phyloP scores from a whole-genome alignment of 2,888 invertebrate genomes.

The Allophyes oxyacanthae region DNA sequence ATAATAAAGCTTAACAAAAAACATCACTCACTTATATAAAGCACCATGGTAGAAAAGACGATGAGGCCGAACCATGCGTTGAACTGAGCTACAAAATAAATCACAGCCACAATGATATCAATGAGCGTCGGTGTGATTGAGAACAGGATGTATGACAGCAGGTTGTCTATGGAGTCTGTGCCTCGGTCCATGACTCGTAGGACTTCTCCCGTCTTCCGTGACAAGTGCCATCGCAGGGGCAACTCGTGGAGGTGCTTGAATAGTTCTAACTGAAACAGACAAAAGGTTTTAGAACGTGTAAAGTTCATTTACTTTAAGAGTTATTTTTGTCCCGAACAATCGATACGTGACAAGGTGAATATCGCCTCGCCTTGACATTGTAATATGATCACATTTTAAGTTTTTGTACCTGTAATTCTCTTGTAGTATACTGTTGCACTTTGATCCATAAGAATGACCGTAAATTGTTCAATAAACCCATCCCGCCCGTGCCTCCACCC shows the following conservation, averaged over 20 bases:
- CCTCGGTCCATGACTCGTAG: slow-evolving; percentile 99
- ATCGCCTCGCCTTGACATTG: too few relatives aligned
- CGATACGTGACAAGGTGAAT: too few relatives aligned
- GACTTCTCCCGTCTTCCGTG: slow-evolving; percentile 99
- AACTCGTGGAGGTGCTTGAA: slow-evolving; percentile 96
- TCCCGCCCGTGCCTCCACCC: slow-evolving; percentile 97
- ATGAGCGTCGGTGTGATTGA: slow-evolving; percentile 97
- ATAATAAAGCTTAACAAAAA: background rate
- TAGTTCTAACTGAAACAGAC: slow-evolving; percentile 91
- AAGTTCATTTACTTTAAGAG: too few relatives aligned
- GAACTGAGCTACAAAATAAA: slow-evolving; percentile 96
- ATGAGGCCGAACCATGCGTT: slow-evolving; percentile 98
- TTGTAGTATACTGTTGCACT: slow-evolving; percentile 98
- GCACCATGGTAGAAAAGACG: slow-evolving; percentile 97
- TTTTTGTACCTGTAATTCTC: slow-evolving; percentile 93
- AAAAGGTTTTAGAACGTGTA: slow-evolving; percentile 1
- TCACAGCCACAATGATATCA: slow-evolving; percentile 97
- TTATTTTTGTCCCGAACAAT: too few relatives aligned
- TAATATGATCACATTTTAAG: too few relatives aligned
- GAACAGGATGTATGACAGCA: slow-evolving; percentile 97
- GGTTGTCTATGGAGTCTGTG: slow-evolving; percentile 98
- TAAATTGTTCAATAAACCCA: slow-evolving; percentile 97
- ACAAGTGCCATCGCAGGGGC: slow-evolving; percentile 98
- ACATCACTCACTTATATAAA: slow-evolving; percentile 95
- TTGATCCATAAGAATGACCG: slow-evolving; percentile 98